Evolutionary conservation across 2,888 invertebrate species (phyloP).

Genomic region (Melinopterus prodromus): DNA sequence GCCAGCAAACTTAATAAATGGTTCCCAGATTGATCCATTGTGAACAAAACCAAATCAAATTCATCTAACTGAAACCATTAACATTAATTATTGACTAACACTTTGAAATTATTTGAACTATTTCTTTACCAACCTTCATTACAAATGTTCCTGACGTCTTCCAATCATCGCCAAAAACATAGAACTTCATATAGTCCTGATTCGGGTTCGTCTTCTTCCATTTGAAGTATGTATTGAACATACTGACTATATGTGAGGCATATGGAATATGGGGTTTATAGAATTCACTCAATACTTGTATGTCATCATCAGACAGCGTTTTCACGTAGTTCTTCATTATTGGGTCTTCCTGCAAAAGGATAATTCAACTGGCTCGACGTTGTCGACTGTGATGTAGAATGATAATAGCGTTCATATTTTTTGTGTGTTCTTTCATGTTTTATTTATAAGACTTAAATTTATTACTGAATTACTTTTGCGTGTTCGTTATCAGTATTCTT

Average conservation of each 20-base stretch:
- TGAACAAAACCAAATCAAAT: constrained; percentile 11
- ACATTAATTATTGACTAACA: background rate
- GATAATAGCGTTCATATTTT: too few species aligned
- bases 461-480: too few species aligned
- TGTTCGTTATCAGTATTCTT: too few species aligned
- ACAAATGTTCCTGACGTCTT: constrained; percentile 16
- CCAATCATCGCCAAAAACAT: constrained; percentile 16
- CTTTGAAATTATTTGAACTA: background rate
- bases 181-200: constrained; percentile 11
- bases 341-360: background rate
- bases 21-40: background rate
- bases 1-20: background rate
- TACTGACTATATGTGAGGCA: constrained; percentile 16
- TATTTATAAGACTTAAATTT: too few species aligned
- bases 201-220: background rate
- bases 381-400: background rate
- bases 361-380: too few species aligned
- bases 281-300: constrained; percentile 5
- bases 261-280: constrained; percentile 14
- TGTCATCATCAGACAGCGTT: constrained; percentile 16
- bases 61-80: background rate
- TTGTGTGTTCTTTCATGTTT: too few species aligned
- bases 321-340: constrained; percentile 6
- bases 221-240: constrained; percentile 8
- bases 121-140: constrained; percentile 15